Percentiles rank a stretch among this genome's conserved stretches.
phyloP scores from a whole-genome alignment of 2,888 invertebrate species.

The Machimus atricapillus region DNA sequence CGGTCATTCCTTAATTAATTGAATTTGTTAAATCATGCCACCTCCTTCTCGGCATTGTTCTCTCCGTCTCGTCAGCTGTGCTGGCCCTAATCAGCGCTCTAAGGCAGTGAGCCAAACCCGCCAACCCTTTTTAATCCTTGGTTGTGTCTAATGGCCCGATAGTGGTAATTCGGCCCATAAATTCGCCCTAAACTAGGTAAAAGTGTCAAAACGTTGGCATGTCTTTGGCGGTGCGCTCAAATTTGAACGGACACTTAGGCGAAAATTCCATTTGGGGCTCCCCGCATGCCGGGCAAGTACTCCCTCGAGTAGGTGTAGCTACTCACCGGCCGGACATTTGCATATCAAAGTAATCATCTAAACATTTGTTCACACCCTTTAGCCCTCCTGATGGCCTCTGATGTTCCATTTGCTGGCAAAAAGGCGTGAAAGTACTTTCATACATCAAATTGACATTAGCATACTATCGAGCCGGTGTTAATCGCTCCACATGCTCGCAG shows the following conservation, averaged over 20 bases:
- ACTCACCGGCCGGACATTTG: conserved; percentile 27
- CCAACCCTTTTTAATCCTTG: conserved; percentile 29
- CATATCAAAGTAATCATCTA: conserved; percentile 41
- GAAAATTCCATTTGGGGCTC: background rate
- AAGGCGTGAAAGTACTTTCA: conserved; percentile 38
- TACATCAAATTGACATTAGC: conserved; percentile 39
- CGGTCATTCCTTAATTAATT: background rate
- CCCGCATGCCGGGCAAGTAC: conserved; percentile 1
- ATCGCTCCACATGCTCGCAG: conserved; percentile 30
- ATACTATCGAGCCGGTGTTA: conserved; percentile 32
- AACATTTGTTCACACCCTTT: conserved; percentile 39
- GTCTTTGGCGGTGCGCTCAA: background rate
- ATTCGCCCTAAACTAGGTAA: conserved; percentile 28
- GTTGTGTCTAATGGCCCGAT: conserved; percentile 5
- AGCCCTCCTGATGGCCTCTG: conserved; percentile 19
- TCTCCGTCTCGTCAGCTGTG: background rate
- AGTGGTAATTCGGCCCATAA: conserved; percentile 25
- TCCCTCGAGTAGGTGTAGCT: conserved; percentile 9
- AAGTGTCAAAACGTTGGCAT: conserved; percentile 21
- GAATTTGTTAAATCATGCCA: conserved; percentile 1
- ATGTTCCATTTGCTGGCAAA: conserved; percentile 30
- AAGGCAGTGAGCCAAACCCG: background rate
- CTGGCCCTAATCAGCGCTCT: conserved; percentile 5
- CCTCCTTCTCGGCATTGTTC: background rate
- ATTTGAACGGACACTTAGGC: conserved; percentile 19